Evolutionary conservation across 2,888 invertebrate genomes (phyloP), one percentile per base, ranked within the genome.

Genomic region (Watsonalla binaria): DNA sequence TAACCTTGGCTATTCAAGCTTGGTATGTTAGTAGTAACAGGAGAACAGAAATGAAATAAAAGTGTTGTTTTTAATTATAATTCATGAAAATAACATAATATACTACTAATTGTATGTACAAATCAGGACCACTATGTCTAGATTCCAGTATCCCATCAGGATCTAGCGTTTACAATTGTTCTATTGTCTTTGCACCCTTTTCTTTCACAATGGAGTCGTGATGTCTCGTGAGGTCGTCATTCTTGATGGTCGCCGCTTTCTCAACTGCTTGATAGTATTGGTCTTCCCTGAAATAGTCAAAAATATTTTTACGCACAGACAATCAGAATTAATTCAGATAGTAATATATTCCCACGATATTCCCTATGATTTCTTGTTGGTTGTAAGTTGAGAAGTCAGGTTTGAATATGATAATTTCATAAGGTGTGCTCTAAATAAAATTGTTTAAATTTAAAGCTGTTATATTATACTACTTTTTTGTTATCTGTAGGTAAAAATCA

Each of bases 231-330:
- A 89, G 58, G 0, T 70, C 56, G 52, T 90, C 86, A 47, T 84
- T 72, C 68, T 84, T 89, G 50, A 81, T 78, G 11, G 55, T 68
- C 0, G 87, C 68, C 11, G 79, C 34, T 62, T 84, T 86, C 52
- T 88, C 88, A 14, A 76, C 7, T 0, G 72, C 86, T 70, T 89
- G 75, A 45, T 82, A 73, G 11, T 59, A 76, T 57, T 86, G 80
- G 0, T 84, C 75, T 53, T 71, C 69, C 62, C 90, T 90, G 76
- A 54, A 80, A 82, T 48, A 52, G 42, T 56, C 45, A 54, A 54
- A 6, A 0, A 49, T 42, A 11, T 5, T 11, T 42, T 8, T 37
- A 37, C 0, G 37, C 5, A 7, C 37, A 37, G 0, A 37, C 37
- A 37, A 7, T 1, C 37, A 5, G 5, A 37, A 6, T 37, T 7